Evolutionary conservation across 2,797 vertebrate genomes (phyloP).

Genomic region (Sebastiscus albofasciatus): DNA sequence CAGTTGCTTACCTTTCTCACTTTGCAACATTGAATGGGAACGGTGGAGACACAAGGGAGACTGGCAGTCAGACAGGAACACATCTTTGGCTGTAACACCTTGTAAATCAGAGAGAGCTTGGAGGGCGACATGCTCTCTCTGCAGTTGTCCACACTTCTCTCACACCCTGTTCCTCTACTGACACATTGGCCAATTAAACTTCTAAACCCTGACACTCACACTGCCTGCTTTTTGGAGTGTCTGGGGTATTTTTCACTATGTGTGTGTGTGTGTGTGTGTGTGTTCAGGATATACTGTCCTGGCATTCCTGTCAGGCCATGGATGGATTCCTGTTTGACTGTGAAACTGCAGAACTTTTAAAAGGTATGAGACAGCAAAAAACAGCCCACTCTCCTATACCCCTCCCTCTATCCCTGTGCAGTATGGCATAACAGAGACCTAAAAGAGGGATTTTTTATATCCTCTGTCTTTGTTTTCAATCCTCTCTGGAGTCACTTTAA

Average conservation of each 20-base stretch:
- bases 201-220: conserved; percentile 58
- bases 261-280: not conserved
- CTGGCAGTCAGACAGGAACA: conserved; percentile 30
- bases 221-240: conserved; percentile 43
- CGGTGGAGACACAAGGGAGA: conserved; percentile 8
- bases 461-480: conserved; percentile 22
- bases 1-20: conserved; percentile 14
- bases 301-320: conserved; percentile 35
- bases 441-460: conserved; percentile 44
- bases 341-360: conserved; percentile 52
- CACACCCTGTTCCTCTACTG: conserved; percentile 52
- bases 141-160: conserved; percentile 51
- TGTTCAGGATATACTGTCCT: conserved; percentile 9
- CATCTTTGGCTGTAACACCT: conserved; percentile 36
- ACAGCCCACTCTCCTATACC: conserved; percentile 7
- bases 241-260: conserved; percentile 24
- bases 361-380: conserved; percentile 52
- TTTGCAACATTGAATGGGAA: not conserved
- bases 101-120: conserved; percentile 35
- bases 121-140: conserved; percentile 29
- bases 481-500: conserved; percentile 57
- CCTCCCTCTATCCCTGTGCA: conserved; percentile 5
- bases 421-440: conserved; percentile 27
- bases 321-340: conserved; percentile 40
- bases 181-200: conserved; percentile 75